Conservation (phyloP, 2,113 vertebrate genomes). For the Ceuthmochares aereus region DNA sequence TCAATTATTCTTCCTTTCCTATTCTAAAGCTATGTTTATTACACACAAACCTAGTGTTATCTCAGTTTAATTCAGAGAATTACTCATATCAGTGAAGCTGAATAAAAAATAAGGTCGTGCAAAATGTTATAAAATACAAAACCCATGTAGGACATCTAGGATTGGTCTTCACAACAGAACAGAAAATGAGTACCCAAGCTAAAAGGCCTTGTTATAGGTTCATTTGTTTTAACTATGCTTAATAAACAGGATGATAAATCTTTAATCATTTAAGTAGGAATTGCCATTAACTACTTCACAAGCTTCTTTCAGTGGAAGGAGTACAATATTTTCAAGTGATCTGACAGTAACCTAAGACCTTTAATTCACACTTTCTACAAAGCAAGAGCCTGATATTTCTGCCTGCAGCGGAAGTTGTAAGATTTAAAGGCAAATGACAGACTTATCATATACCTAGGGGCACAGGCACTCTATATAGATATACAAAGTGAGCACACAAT, state of each 20-base stretch:
- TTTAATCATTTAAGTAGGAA: background rate
- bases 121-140: slow-evolving; percentile 25
- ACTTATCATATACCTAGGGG: background rate
- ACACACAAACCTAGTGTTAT: background rate
- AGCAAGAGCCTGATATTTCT: background rate
- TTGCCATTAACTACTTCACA: background rate
- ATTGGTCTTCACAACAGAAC: background rate
- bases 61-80: slow-evolving; percentile 23
- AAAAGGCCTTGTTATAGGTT: background rate
- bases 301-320: background rate
- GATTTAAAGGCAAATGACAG: background rate
- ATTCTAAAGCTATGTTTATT: background rate
- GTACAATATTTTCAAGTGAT: background rate
- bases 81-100: background rate
- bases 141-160: background rate
- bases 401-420: background rate
- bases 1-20: slow-evolving; percentile 43
- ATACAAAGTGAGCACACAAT: background rate
- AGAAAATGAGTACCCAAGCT: background rate
- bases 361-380: background rate
- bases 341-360: background rate
- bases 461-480: no score
- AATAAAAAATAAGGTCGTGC: slow-evolving; percentile 6
- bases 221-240: background rate
- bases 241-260: background rate